Evolutionary conservation across 2,888 invertebrate species (phyloP), one percentile per base, ranked within the genome.

Genomic region (Ectropis crepuscularia): DNA sequence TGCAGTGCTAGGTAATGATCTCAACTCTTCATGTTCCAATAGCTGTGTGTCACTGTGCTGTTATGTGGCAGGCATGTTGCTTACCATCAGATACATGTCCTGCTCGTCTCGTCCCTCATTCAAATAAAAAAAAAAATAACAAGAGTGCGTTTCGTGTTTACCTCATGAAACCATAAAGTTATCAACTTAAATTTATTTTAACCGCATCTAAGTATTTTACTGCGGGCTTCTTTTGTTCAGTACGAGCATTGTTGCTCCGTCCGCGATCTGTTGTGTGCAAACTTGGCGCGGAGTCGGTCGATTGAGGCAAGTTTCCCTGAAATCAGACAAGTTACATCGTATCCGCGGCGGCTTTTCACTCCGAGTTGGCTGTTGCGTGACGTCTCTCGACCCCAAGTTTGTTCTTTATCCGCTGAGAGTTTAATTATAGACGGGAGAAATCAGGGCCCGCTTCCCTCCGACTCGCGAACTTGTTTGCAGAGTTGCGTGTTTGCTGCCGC

Each of bases 251-350:
- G 88, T 89, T 86, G 86, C 79, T 78, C 82, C 75, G 79, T 79
- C 82, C 73, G 74, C 77, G 82, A 83, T 82, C 84, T 80, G 81
- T 79, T 82, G 84, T 81, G 78, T 78, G 77, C 79, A 78, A 88
- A 89, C 81, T 86, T 87, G 75, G 80, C 74, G 75, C 77, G 76
- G 81, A 85, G 83, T 79, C 79, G 79, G 80, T 78, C 84, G 84
- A 87, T 87, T 83, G 85, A 77, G 80, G 79, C 81, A 86, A 90
- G 85, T 88, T 89, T 79, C 71, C 65, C 75, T 73, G 77, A 81
- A 89, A 88, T 87, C 86, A 85, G 83, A 85, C 87, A 85, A 89
- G 86, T 86, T 86, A 86, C 87, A 85, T 83, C 81, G 83, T 87
- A 87, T 83, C 84, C 82, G 81, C 85, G 75, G 82, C 80, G 85